A percentile compares a stretch with the other conserved stretches of the same genome.
phyloP scores from a whole-genome alignment of 2,888 invertebrate genomes.

The Cyrtodaria siliqua region DNA sequence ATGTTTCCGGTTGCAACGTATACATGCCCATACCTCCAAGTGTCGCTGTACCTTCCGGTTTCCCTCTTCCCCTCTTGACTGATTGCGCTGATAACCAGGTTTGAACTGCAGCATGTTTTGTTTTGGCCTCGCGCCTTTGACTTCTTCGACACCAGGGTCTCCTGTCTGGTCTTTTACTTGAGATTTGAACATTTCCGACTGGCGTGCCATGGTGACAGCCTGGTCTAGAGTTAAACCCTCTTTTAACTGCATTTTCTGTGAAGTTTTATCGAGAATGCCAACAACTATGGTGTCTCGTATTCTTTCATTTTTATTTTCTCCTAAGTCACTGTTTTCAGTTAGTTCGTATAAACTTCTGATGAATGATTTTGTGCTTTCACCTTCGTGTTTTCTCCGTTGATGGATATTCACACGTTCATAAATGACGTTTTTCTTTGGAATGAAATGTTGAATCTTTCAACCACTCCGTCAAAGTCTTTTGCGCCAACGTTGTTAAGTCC shows the following conservation, averaged over 20 bases:
- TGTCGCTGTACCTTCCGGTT: background rate
- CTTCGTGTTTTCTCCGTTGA: constrained; percentile 20
- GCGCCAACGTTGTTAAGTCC: background rate
- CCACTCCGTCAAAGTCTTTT: constrained; percentile 18
- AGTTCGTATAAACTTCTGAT: too few relatives aligned
- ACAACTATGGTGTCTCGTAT: constrained; percentile 39
- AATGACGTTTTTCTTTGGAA: constrained; percentile 44
- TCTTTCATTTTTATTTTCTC: constrained; percentile 15
- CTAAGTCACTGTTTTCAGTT: constrained; percentile 22
- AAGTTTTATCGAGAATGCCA: constrained; percentile 30
- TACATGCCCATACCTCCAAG: too few relatives aligned
- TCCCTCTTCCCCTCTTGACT: background rate
- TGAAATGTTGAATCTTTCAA: constrained; percentile 31
- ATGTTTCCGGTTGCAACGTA: constrained; percentile 11
- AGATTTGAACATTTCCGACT: constrained; percentile 27
- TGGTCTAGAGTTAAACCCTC: constrained; percentile 24
- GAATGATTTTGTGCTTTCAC: background rate
- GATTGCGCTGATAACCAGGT: too few relatives aligned
- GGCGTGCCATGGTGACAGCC: constrained; percentile 14
- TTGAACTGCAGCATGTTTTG: too few relatives aligned
- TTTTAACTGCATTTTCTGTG: constrained; percentile 34
- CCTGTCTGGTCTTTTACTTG: constrained; percentile 1
- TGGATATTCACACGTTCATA: constrained; percentile 29
- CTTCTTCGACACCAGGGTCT: too few relatives aligned
- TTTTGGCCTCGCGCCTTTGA: too few relatives aligned